phyloP scores from a whole-genome alignment of 2,888 invertebrate species.

The Camptogramma bilineatum region DNA sequence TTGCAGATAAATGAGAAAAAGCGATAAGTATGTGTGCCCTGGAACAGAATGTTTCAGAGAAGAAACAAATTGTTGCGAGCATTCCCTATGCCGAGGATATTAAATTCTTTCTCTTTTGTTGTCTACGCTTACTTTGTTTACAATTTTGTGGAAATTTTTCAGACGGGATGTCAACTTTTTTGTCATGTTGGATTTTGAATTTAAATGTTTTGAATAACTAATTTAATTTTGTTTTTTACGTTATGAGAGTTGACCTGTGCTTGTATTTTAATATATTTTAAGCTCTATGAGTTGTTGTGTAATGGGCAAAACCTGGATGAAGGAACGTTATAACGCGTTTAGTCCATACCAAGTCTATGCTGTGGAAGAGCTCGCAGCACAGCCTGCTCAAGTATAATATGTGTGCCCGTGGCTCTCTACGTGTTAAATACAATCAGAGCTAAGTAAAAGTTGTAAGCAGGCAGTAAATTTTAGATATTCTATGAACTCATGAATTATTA shows the following conservation, averaged over 20 bases:
- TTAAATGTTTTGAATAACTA: constrained; percentile 57
- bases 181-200: constrained; percentile 63
- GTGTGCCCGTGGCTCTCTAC: too few species aligned
- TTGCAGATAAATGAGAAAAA: constrained; percentile 52
- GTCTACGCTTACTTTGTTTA: constrained; percentile 69
- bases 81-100: constrained; percentile 73
- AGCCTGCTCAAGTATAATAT: too few species aligned
- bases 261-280: neutral
- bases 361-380: too few species aligned
- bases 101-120: constrained; percentile 79
- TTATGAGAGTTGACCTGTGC: neutral
- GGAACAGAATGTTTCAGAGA: constrained; percentile 66
- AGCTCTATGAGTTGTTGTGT: too few species aligned
- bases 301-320: too few species aligned
- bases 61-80: constrained; percentile 77
- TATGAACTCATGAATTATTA: neutral
- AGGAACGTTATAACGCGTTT: too few species aligned
- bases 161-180: constrained; percentile 64
- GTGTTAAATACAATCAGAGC: too few species aligned
- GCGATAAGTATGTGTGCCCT: constrained; percentile 59
- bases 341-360: too few species aligned
- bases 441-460: too few species aligned
- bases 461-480: too few species aligned
- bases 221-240: constrained; percentile 47
- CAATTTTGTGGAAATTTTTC: constrained; percentile 65